These are phyloP conservation scores for Crotalus helleri DNA, from an alignment of 2,113 vertebrate genomes.

Conservation along the genomic window DNA sequence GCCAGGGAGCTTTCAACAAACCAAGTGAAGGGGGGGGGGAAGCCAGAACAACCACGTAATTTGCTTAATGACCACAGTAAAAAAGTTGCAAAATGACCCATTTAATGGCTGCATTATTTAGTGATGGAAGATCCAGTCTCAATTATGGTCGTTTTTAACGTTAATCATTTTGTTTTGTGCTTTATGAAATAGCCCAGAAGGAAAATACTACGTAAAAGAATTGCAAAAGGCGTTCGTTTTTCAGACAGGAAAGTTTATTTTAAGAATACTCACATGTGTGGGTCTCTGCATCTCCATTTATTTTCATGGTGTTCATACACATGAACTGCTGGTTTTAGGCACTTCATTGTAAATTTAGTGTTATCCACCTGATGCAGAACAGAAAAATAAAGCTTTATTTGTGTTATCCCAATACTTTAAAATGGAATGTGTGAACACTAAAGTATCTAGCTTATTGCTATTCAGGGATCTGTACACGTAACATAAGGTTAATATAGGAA, in stretches of 20 bases:
- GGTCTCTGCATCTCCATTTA: slow-evolving; percentile 91
- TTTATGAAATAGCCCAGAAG: not conserved
- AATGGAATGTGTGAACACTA: not conserved
- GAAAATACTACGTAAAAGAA: not conserved
- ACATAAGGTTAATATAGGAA: not conserved
- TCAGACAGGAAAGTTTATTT: rapidly evolving
- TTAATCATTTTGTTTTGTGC: no score
- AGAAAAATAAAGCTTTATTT: not conserved
- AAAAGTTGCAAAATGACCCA: not conserved
- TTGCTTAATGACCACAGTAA: not conserved
- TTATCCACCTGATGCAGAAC: slow-evolving; percentile 81
- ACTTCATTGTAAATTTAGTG: slow-evolving; percentile 87
- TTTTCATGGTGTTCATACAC: slow-evolving; percentile 93
- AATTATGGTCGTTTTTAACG: not conserved
- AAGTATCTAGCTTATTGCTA: not conserved
- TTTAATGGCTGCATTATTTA: not conserved
- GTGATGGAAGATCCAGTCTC: not conserved
- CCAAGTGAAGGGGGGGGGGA: not conserved
- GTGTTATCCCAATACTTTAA: not conserved
- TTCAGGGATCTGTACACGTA: not conserved
- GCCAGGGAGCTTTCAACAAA: not conserved
- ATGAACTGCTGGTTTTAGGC: slow-evolving; percentile 81
- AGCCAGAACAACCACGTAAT: not conserved
- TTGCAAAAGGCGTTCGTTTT: not conserved
- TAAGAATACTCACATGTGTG: slow-evolving; percentile 79